These are phyloP conservation scores for Tetheella fluctuosa DNA, from an alignment of 2,888 invertebrate species.

Conservation along the genomic window DNA sequence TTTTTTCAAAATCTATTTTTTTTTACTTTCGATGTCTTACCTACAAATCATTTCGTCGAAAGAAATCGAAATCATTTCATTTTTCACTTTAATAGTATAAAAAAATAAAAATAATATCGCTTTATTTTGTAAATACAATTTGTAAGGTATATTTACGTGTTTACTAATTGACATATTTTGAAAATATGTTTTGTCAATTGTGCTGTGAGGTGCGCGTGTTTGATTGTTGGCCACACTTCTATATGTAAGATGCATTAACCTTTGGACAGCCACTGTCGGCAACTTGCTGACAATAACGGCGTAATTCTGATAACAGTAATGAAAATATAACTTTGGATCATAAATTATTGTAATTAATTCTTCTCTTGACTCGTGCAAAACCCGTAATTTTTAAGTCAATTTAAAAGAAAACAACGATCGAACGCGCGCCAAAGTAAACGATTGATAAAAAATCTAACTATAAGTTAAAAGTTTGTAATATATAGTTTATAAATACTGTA, in stretches of 20 bases:
- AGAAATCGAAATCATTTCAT: constrained; percentile 52
- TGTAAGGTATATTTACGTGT: constrained; percentile 81
- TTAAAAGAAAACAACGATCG: constrained; percentile 56
- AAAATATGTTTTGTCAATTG: constrained; percentile 84
- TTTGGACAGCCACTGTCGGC: constrained; percentile 3
- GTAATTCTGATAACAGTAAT: neutral
- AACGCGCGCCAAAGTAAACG: constrained; percentile 62
- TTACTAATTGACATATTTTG: constrained; percentile 82
- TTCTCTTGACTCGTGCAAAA: neutral
- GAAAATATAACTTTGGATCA: neutral
- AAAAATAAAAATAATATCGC: constrained; percentile 63
- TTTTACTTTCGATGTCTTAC: constrained; percentile 23
- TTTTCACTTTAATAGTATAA: constrained; percentile 60
- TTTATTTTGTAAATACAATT: constrained; percentile 82
- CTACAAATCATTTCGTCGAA: constrained; percentile 39
- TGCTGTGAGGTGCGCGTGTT: constrained; percentile 72
- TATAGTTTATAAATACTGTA: constrained; percentile 83
- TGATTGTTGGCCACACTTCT: constrained; percentile 62
- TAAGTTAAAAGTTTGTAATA: constrained; percentile 82
- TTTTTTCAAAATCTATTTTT: neutral
- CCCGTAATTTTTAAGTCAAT: constrained; percentile 13
- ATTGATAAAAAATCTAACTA: constrained; percentile 77
- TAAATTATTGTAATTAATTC: constrained; percentile 14
- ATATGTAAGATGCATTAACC: constrained; percentile 2
- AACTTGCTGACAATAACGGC: neutral